Percentiles rank a stretch among this genome's conserved stretches.
phyloP scores from a whole-genome alignment of 1,140 invertebrate species.

The Mylabris phalerata region DNA sequence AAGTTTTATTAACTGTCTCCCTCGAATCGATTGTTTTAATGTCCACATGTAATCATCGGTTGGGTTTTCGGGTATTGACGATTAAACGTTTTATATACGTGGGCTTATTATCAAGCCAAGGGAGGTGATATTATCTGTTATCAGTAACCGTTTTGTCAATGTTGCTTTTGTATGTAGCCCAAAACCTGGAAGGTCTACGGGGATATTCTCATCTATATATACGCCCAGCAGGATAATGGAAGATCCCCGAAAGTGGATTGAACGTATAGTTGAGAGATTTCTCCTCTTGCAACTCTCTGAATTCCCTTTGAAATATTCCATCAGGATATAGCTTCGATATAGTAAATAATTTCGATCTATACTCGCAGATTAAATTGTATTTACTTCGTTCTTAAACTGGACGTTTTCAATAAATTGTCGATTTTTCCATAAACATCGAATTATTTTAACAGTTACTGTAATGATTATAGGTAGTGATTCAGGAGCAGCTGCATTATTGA shows the following conservation, averaged over 20 bases:
- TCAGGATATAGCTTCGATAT: conserved; percentile 13
- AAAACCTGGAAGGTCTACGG: conserved; percentile 5
- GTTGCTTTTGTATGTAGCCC: conserved; percentile 11
- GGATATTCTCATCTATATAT: conserved; percentile 1
- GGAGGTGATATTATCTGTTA: conserved; percentile 14
- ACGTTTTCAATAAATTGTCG: too few relatives aligned
- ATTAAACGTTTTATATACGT: conserved; percentile 12
- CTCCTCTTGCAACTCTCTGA: not conserved
- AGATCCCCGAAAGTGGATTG: conserved; percentile 16
- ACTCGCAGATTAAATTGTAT: conserved; percentile 14
- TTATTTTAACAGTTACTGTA: too few relatives aligned
- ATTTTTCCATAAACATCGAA: too few relatives aligned
- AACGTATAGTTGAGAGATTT: conserved; percentile 3
- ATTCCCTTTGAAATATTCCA: conserved; percentile 6
- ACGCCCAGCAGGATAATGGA: conserved; percentile 7
- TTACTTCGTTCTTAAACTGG: not conserved
- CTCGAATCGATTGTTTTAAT: too few relatives aligned
- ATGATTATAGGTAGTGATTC: too few relatives aligned
- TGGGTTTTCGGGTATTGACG: too few relatives aligned
- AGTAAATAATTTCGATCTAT: conserved; percentile 12
- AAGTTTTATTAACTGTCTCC: too few relatives aligned
- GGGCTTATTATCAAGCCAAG: not conserved
- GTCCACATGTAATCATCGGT: too few relatives aligned
- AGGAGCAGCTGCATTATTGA: too few relatives aligned
- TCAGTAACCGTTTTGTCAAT: conserved; percentile 17